Percentiles rank a stretch among this genome's conserved stretches.
Conservation (phyloP, 2,797 vertebrate species). For the Hylomyscus alleni region DNA sequence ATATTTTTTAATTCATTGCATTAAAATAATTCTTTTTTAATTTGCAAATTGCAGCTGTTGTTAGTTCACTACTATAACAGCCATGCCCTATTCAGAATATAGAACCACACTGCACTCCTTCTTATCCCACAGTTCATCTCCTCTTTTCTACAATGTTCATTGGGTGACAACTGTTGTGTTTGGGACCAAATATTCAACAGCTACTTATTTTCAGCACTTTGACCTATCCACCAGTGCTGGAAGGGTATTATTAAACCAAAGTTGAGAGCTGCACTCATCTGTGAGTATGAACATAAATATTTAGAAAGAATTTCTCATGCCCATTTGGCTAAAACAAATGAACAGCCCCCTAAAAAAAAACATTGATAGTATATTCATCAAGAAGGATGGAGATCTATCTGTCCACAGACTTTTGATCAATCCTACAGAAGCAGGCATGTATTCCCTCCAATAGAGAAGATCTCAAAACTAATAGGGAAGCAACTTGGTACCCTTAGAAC, state of each 20-base stretch:
- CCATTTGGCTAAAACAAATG: neutral
- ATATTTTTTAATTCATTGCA: neutral
- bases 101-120: neutral
- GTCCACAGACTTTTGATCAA: neutral
- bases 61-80: neutral
- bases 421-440: neutral
- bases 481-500: neutral
- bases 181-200: neutral
- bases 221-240: neutral
- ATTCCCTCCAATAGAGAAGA: neutral
- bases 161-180: neutral
- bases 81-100: neutral
- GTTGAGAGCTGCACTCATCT: neutral
- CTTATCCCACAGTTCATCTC: neutral
- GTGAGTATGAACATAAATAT: neutral
- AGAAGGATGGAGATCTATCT: neutral
- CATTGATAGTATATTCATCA: neutral
- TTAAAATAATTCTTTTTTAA: neutral
- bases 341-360: neutral
- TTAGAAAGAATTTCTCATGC: neutral
- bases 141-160: neutral
- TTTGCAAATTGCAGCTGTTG: neutral
- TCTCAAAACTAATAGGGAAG: neutral
- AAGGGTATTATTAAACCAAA: neutral
- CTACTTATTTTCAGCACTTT: neutral